Evolutionary conservation across 2,797 vertebrate species (phyloP).

Genomic region (Coregonus suidteri): DNA sequence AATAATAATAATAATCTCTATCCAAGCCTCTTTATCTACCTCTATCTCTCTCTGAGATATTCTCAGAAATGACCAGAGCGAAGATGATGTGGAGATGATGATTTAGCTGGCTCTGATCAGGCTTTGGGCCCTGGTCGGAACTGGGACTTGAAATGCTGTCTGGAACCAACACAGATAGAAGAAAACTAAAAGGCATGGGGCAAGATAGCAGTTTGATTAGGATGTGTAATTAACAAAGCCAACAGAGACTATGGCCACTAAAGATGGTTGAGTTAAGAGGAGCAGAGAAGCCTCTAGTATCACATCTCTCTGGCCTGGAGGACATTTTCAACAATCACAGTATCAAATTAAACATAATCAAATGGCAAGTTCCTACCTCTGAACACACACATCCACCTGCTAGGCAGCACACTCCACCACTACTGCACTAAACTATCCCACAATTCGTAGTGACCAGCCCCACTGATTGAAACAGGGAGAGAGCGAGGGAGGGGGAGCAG

Average conservation of each 20-base stretch:
- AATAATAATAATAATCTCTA: background rate
- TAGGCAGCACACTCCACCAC: background rate
- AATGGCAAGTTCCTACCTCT: background rate
- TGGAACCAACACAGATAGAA: background rate
- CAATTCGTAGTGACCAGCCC: background rate
- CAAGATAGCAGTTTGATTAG: slow-evolving; percentile 35
- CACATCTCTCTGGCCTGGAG: slow-evolving; percentile 6
- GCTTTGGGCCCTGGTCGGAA: background rate
- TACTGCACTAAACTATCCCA: background rate
- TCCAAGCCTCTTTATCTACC: background rate
- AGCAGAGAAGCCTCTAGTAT: slow-evolving; percentile 37
- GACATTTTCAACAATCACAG: background rate
- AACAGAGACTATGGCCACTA: slow-evolving; percentile 50
- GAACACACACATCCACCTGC: background rate
- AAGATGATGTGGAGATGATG: background rate
- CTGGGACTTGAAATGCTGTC: background rate
- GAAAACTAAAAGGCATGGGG: slow-evolving; percentile 31
- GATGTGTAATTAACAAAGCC: slow-evolving; percentile 47
- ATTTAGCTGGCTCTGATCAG: background rate
- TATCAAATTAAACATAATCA: background rate
- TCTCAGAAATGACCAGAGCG: background rate
- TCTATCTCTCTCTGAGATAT: background rate
- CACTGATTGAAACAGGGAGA: background rate
- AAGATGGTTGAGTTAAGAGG: slow-evolving; percentile 57
- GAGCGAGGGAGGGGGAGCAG: slow-evolving; percentile 2